These are phyloP conservation scores for Hippasteria phrygiana DNA, from an alignment of 53 echinoderm and acorn worm species.

Conservation along the genomic window DNA sequence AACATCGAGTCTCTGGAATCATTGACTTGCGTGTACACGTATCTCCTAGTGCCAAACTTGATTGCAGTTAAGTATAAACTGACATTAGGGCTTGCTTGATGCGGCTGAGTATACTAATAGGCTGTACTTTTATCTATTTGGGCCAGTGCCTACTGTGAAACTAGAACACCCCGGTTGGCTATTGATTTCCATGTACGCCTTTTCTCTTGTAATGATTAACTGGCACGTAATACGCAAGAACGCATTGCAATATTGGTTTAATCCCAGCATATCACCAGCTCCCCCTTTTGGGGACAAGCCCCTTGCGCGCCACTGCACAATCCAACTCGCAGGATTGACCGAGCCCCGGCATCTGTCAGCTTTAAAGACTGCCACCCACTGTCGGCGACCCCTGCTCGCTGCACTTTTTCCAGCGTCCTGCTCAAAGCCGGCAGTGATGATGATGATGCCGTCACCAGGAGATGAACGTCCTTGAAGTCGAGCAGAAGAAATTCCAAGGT, in stretches of 20 bases:
- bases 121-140: constrained; percentile 65
- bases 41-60: neutral
- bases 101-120: constrained; percentile 11
- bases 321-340: neutral
- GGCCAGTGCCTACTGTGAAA: constrained; percentile 54
- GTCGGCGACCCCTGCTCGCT: constrained; percentile 61
- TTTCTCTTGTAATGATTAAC: constrained; percentile 44
- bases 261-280: constrained; percentile 41
- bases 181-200: constrained; percentile 39
- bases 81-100: neutral
- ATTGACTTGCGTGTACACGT: neutral
- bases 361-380: constrained; percentile 58
- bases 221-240: constrained; percentile 55
- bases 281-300: constrained; percentile 18
- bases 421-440: constrained; percentile 50
- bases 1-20: neutral
- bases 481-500: constrained; percentile 68
- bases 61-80: neutral
- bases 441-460: constrained; percentile 11
- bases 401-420: constrained; percentile 42
- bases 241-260: constrained; percentile 66
- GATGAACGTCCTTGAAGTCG: constrained; percentile 67
- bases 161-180: constrained; percentile 38
- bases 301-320: constrained; percentile 42
- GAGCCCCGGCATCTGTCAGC: constrained; percentile 54